Evolutionary conservation across 1,140 invertebrate species (phyloP).

Genomic region (Zophobas morio): DNA sequence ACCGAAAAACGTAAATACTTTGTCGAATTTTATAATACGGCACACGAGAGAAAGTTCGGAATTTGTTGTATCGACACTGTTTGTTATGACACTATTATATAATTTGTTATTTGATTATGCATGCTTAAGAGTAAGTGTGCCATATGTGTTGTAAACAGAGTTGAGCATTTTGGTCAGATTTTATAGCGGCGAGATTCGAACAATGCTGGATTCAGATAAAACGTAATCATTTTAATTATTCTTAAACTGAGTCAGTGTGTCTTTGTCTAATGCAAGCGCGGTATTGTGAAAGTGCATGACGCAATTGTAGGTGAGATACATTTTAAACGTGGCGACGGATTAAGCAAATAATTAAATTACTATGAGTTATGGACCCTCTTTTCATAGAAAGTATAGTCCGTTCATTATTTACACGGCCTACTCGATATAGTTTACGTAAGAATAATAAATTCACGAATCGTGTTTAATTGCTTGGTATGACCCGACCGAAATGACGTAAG

Average conservation of each 20-base stretch:
- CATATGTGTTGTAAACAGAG: neutral
- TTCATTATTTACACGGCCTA: neutral
- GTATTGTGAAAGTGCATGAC: constrained; percentile 29
- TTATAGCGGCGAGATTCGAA: neutral
- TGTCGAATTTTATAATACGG: neutral
- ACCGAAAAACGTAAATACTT: constrained; percentile 1
- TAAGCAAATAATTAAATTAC: constrained; percentile 7
- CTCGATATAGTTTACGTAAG: neutral
- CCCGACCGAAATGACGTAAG: neutral
- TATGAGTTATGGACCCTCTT: constrained; percentile 13
- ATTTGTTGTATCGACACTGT: neutral
- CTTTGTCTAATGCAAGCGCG: constrained; percentile 19
- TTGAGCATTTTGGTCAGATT: too few relatives aligned
- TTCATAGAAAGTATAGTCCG: neutral
- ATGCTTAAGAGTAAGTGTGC: neutral
- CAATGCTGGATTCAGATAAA: neutral
- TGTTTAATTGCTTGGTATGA: neutral
- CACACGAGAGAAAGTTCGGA: constrained; percentile 25
- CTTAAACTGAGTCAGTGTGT: constrained; percentile 1
- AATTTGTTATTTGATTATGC: constrained; percentile 13
- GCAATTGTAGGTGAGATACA: constrained; percentile 2
- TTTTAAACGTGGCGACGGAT: constrained; percentile 7
- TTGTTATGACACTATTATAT: constrained; percentile 25
- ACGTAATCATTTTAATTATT: neutral
- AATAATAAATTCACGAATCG: neutral